Conservation (phyloP, 2,888 invertebrate species). For the Trilocha varians region DNA sequence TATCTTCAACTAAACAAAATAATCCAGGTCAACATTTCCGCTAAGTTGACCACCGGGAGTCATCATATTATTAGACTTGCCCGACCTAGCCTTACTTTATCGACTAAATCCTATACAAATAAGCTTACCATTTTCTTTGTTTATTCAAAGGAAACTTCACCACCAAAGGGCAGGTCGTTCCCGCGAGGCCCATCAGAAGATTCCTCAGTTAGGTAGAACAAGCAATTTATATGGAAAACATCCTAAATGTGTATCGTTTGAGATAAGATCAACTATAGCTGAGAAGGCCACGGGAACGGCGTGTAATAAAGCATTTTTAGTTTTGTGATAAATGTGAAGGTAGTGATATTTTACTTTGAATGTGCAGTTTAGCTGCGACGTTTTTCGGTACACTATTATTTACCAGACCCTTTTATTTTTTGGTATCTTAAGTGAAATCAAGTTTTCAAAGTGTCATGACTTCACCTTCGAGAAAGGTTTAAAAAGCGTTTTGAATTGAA, state of each 20-base stretch:
- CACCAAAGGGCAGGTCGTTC: conserved; percentile 16
- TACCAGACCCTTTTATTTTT: no score
- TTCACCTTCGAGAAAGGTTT: no score
- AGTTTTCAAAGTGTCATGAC: no score
- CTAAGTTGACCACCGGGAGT: background rate
- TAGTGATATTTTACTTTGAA: background rate
- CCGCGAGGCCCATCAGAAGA: conserved; percentile 25
- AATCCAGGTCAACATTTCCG: no score
- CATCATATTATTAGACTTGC: background rate
- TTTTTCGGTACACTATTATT: no score
- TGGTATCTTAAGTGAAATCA: no score
- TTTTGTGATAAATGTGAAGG: background rate
- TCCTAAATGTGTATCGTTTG: conserved; percentile 8
- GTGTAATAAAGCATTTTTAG: background rate
- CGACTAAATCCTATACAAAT: background rate
- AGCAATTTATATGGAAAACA: conserved; percentile 42
- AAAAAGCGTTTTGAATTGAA: no score
- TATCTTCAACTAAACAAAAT: no score
- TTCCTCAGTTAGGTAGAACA: conserved; percentile 26
- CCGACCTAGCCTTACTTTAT: background rate
- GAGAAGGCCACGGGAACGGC: background rate
- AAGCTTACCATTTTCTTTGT: background rate
- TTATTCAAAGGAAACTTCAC: background rate
- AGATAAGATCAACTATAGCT: conserved; percentile 6
- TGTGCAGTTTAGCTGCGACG: no score